phyloP scores from a whole-genome alignment of 2,113 vertebrate species.

The Pollachius pollachius region DNA sequence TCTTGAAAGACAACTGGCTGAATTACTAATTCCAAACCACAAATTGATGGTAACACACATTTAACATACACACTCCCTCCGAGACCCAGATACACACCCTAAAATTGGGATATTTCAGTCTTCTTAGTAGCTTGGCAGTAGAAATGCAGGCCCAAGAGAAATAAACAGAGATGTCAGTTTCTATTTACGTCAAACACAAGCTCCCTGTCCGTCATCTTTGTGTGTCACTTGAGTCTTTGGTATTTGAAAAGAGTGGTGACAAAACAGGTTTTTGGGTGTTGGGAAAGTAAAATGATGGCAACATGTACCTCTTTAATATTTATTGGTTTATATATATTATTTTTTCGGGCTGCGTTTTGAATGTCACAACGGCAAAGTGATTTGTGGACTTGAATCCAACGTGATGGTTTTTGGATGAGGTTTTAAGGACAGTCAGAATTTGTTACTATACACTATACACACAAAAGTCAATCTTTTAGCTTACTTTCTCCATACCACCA shows the following conservation, averaged over 20 bases:
- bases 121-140: constrained; percentile 27
- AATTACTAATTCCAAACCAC: constrained; percentile 65
- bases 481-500: neutral
- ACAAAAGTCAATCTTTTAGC: neutral
- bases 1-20: constrained; percentile 65
- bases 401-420: neutral
- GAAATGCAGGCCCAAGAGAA: constrained; percentile 60
- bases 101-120: constrained; percentile 34
- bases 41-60: constrained; percentile 58
- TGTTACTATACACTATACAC: neutral
- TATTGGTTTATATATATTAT: neutral
- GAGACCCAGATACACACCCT: constrained; percentile 22
- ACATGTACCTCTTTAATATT: constrained; percentile 3
- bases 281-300: constrained; percentile 4
- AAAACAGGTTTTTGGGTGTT: constrained; percentile 20
- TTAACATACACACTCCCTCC: constrained; percentile 24
- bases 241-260: neutral
- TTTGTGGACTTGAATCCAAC: neutral
- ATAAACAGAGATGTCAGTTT: constrained; percentile 73
- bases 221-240: constrained; percentile 33
- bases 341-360: neutral
- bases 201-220: constrained; percentile 63
- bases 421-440: neutral
- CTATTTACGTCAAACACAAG: constrained; percentile 63
- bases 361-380: neutral